phyloP scores from a whole-genome alignment of 1,140 invertebrate species.

The Meloidogyne chitwoodi region DNA sequence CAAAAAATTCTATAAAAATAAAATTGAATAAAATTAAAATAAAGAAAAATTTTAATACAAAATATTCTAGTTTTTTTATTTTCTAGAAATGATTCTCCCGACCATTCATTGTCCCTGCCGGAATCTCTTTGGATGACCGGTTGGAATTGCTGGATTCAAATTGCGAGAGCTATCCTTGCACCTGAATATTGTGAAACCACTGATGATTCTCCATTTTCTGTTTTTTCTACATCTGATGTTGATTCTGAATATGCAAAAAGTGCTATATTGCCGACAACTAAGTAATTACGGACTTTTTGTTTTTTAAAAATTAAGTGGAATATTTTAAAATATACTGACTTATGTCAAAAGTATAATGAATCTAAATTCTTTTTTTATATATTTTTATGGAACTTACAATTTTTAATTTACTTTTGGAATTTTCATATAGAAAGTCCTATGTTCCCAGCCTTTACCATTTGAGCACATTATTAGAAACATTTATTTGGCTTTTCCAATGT shows the following conservation, averaged over 20 bases:
- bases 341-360: too few relatives aligned
- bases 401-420: not conserved
- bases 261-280: slow-evolving; percentile 4
- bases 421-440: slow-evolving; percentile 26
- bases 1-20: too few relatives aligned
- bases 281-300: not conserved
- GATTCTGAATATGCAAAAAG: not conserved
- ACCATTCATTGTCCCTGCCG: slow-evolving; percentile 29
- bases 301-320: not conserved
- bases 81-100: not conserved
- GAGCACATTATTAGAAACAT: slow-evolving; percentile 51
- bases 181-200: slow-evolving; percentile 21
- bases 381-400: too few relatives aligned
- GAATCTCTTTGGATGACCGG: slow-evolving; percentile 48
- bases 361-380: too few relatives aligned
- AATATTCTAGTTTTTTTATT: not conserved
- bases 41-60: not conserved
- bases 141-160: slow-evolving; percentile 39
- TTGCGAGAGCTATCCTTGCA: slow-evolving; percentile 37
- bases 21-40: too few relatives aligned
- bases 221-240: not conserved
- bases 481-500: slow-evolving; percentile 48
- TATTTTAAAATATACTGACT: too few relatives aligned
- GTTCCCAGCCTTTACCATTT: slow-evolving; percentile 55
- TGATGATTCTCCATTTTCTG: not conserved